Base-by-base conservation (phyloP, 2,888 invertebrate species). In the Chrysomela aeneicollis region DNA sequence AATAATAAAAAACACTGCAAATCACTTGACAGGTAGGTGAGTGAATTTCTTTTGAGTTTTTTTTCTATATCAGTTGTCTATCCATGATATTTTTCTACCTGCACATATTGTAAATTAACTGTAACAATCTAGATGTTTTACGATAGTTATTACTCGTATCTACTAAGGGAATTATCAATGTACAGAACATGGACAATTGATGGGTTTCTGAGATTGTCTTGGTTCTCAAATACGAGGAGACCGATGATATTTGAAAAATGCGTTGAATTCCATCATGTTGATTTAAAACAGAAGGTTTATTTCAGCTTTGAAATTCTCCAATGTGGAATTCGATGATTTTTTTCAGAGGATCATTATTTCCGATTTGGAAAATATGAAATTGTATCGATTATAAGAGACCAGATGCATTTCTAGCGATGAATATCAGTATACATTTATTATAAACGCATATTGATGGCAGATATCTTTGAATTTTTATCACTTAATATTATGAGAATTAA, bases 11-110 rank as follows among this genome's bases (percentile, higher is more conserved):
- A 26, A 26, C 26, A 3, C 26, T 26, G 26, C 35, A 35, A 35
- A 35, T 12, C 35, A 35, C 35, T 10, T 35, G 35, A 35, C 35
- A 12, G 35, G 35, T 35, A 35, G 26, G 6, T 26, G 6, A 26
- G 15, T 42, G 42, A 15, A 15, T n/a, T 42, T 35, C 35, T 35
- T 26, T 26, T 5, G 26, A 26, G 3, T 61, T 70, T 63, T 72
- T 68, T 71, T 65, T 70, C 73, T 72, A 59, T 54, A 63, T 69
- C 61, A n/a, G n/a, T 62, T 75, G 70, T 77, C 77, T 78, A 78
- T 77, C 78, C 75, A 47, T 64, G 54, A 80, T 82, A 82, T 82
- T 82, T 82, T 82, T 82, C 81, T 82, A 82, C 82, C 81, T 81
- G 82, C 82, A 82, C 82, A 81, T 79, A 81, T 73, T 82, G 80